Percentiles rank a stretch among this genome's conserved stretches.
These are phyloP conservation scores for Perithous albicinctus DNA, from an alignment of 2,888 invertebrate species.

Conservation along the genomic window DNA sequence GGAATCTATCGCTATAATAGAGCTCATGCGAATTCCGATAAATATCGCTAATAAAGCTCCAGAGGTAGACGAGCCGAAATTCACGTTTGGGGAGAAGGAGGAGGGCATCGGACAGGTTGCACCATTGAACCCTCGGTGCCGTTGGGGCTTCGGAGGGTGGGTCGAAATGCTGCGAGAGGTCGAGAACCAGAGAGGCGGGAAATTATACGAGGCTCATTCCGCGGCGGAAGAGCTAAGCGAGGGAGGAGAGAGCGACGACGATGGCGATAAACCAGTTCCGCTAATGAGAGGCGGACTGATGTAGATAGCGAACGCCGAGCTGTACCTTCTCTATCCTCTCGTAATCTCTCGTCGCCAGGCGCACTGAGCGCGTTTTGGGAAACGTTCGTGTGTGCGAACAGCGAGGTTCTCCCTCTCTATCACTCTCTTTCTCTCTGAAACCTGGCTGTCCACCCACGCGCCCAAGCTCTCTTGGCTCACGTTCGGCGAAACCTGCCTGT, in stretches of 20 bases:
- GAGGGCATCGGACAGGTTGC: slow-evolving; percentile 29
- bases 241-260: slow-evolving; percentile 44
- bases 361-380: slow-evolving; percentile 46
- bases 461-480: slow-evolving; percentile 12
- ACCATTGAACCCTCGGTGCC: slow-evolving; percentile 38
- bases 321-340: slow-evolving; percentile 64
- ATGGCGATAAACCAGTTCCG: slow-evolving; percentile 73
- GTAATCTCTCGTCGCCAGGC: slow-evolving; percentile 53
- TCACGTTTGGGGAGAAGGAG: slow-evolving; percentile 14
- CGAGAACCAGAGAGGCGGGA: slow-evolving; percentile 58
- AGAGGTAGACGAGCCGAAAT: slow-evolving; percentile 55
- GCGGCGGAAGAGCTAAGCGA: slow-evolving; percentile 38
- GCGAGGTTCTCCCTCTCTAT: too few relatives aligned
- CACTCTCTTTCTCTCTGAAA: neutral
- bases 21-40: slow-evolving; percentile 49
- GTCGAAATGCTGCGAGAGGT: slow-evolving; percentile 49
- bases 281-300: slow-evolving; percentile 73
- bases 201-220: slow-evolving; percentile 62
- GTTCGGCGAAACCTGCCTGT: slow-evolving; percentile 8
- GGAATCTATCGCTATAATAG: slow-evolving; percentile 27
- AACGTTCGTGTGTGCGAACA: slow-evolving; percentile 49
- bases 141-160: slow-evolving; percentile 21
- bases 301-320: slow-evolving; percentile 68
- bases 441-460: slow-evolving; percentile 10
- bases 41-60: slow-evolving; percentile 66